Evolutionary conservation across 2,888 invertebrate species (phyloP), one percentile per base, ranked within the genome.

Genomic region (Antheraea assamensis): DNA sequence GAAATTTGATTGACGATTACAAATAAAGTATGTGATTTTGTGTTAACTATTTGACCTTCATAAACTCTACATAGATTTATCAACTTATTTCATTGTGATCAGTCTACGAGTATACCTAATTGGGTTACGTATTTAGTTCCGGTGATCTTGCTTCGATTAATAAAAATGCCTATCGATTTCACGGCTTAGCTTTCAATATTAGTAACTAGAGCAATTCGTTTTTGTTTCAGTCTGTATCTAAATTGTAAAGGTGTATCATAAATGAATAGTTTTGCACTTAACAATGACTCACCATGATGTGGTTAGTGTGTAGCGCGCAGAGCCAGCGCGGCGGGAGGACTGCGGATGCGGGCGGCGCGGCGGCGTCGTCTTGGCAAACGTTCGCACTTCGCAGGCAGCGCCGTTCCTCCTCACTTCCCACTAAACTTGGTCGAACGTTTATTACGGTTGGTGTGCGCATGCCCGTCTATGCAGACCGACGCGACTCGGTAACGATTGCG

Each of bases 241-340:
- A 79, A 80, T 81, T 81, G 81, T 84, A 88, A 88, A 90, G 88
- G 88, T 88, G 58, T 86, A 86, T 84, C 84, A 82, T 86, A 90
- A 90, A 88, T 88, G 88, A 89, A 90, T 92, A 90, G 92, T 89
- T 93, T 92, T 87, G 91, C 92, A 91, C 88, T 89, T 85, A 85
- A 87, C 80, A 87, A 87, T 94, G 94, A 94, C 94, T 94, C 94
- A 94, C 94, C 94, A 94, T 94, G 91, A 87, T 93, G 93, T 91
- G 91, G 92, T 88, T 90, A 86, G 87, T 85, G 92, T 87, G 88
- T 86, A 90, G 94, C 91, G 93, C 90, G 86, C 90, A 85, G 89
- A 89, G 87, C 90, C 91, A 90, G 90, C 92, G 93, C 93, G 92
- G 88, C 87, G 90, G 89, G 90, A 88, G 92, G 87, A 93, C 93